Base-by-base conservation (phyloP, 2,113 vertebrate genomes). In the Malurus cyaneus region DNA sequence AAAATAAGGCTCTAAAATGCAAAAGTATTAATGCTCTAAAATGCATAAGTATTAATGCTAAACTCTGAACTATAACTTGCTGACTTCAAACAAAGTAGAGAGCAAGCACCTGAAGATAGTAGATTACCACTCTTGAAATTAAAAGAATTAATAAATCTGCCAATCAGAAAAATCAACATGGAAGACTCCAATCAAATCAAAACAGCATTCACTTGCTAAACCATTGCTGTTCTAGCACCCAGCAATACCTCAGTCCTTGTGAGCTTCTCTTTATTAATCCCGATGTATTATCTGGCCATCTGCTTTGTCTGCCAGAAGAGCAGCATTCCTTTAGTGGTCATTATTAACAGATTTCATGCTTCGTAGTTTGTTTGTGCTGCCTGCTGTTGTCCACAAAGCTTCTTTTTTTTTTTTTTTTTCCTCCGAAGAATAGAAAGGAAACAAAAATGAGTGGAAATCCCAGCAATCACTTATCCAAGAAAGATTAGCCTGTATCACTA, bases 291-390 rank as follows among this genome's bases (percentile, higher is more conserved):
- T 87, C 70, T 78, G 71, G 21, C 84, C 81, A 92, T 91, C 88
- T 96, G 86, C 67, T 88, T 24, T 64, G 29, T 65, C 52, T 96
- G 79, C 80, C 66, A 91, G 92, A 88, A 90, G 32, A 80, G 66
- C 70, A 96, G 15, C 69, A 87, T 92, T 91, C 77, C 80, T 88
- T 92, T 89, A 53, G 66, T 91, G 36, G 69, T 47, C 71, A 59
- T 83, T 82, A 94, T 76, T 88, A 96, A 89, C 53, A 86, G 60
- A 91, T 86, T 89, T 87, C 42, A 25, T 67, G 67, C 46, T 92
- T 84, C 8, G 1, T 65, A 54, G 66, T 91, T 91, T n/a, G 67
- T 53, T 90, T 76, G n/a, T 34, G 14, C 67, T 92, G 50, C 62
- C 84, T 94, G 42, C 47, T 82, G 64, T 47, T 32, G 12, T 70